phyloP scores from a whole-genome alignment of 2,888 invertebrate species.

The Odontothrips loti region DNA sequence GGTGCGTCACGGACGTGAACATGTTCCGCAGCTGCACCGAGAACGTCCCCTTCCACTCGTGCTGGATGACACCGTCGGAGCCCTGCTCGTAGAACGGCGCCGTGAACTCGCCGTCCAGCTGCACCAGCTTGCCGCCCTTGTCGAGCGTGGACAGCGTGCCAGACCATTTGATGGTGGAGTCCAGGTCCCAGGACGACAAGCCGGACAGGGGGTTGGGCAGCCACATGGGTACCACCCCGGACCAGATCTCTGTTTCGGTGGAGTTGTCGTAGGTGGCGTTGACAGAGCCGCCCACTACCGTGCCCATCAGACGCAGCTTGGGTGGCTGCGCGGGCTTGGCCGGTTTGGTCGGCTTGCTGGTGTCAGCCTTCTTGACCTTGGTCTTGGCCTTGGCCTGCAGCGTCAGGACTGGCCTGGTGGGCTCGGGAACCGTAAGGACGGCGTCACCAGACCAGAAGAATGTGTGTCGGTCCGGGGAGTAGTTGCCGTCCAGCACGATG shows the following conservation, averaged over 20 bases:
- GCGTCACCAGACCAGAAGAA: conserved; percentile 37
- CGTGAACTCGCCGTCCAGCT: background rate
- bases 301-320: background rate
- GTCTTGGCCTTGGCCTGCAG: background rate
- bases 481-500: conserved; percentile 35
- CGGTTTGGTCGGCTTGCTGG: background rate
- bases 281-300: background rate
- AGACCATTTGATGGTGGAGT: background rate
- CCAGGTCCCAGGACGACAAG: background rate
- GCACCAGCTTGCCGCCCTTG: background rate
- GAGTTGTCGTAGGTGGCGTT: conserved; percentile 13
- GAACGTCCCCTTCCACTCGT: conserved; percentile 3
- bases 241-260: background rate
- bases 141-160: background rate
- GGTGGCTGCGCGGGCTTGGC: background rate
- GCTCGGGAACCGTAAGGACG: conserved; percentile 32
- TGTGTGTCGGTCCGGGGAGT: conserved; percentile 34
- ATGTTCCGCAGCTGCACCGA: background rate
- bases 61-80: background rate
- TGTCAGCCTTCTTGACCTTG: background rate
- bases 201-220: conserved; percentile 9
- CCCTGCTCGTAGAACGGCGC: conserved; percentile 1
- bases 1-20: background rate
- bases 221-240: conserved; percentile 3
- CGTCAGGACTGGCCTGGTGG: background rate